A percentile compares a stretch with the other conserved stretches of the same genome.
Evolutionary conservation across 2,797 vertebrate species (phyloP).

Genomic region (Pseudotriccus pelzelni): DNA sequence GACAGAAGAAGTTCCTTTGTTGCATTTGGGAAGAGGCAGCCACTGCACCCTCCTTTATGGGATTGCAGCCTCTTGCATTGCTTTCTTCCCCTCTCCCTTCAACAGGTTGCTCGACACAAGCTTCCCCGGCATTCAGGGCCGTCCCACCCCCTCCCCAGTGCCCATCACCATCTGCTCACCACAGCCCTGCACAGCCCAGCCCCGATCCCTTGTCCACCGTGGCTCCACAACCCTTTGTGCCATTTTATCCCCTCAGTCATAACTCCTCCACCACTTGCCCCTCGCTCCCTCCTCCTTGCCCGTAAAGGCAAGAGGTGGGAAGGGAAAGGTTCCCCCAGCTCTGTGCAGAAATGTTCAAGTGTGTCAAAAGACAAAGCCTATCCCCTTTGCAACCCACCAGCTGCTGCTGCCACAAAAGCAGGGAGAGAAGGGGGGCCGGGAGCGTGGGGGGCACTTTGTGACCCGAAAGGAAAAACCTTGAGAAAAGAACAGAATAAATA

Average conservation of each 20-base stretch:
- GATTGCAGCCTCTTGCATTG: background rate
- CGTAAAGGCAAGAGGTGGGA: constrained; percentile 31
- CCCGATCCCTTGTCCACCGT: accelerated
- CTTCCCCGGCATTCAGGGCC: background rate
- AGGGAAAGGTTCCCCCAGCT: constrained; percentile 30
- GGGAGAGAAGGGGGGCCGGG: constrained; percentile 11
- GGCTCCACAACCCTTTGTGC: constrained; percentile 18
- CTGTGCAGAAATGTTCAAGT: constrained; percentile 67
- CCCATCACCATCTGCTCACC: constrained; percentile 52
- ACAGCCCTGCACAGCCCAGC: background rate
- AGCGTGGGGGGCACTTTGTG: constrained; percentile 67
- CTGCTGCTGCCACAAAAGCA: constrained; percentile 68
- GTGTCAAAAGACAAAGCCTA: constrained; percentile 68
- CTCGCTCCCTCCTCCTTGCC: background rate
- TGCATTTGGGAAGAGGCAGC: background rate
- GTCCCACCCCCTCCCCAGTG: background rate
- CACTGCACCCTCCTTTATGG: background rate
- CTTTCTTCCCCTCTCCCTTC: constrained; percentile 1
- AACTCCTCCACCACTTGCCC: background rate
- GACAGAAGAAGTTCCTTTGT: background rate
- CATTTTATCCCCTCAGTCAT: background rate
- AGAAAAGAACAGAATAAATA: constrained; percentile 73
- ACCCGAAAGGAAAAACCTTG: constrained; percentile 71
- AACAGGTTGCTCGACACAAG: constrained; percentile 19
- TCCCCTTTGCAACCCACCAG: constrained; percentile 70